Percentiles rank a stretch among this genome's conserved stretches.
Evolutionary conservation across 37 sponge, comb jelly and placozoan genomes (phyloP).

Genomic region (Geodia barretti): DNA sequence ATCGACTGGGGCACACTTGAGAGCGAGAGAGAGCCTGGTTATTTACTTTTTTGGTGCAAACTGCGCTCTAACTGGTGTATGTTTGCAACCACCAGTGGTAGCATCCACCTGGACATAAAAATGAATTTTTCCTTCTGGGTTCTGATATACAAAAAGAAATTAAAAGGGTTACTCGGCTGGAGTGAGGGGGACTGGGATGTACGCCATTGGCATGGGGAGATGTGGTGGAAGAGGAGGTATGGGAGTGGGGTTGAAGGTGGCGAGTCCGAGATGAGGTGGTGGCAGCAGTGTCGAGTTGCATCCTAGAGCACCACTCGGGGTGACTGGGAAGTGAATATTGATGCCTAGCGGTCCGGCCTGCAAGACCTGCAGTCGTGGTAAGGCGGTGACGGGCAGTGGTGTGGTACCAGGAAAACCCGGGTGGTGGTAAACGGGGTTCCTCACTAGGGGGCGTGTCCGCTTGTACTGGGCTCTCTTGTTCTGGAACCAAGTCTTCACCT

Average conservation of each 20-base stretch:
- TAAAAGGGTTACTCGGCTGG: too few relatives aligned
- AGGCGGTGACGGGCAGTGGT: too few relatives aligned
- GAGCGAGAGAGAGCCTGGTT: too few relatives aligned
- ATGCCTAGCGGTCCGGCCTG: neutral
- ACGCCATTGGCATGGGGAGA: neutral
- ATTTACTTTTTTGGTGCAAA: too few relatives aligned
- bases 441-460: conserved; percentile 21
- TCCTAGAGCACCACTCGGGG: too few relatives aligned
- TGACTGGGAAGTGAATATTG: neutral
- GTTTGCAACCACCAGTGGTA: too few relatives aligned
- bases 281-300: neutral
- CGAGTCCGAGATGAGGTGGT: neutral
- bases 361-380: too few relatives aligned
- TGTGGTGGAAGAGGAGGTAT: neutral
- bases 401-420: neutral
- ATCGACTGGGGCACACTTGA: too few relatives aligned
- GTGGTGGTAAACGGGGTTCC: conserved; percentile 13
- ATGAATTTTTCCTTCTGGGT: too few relatives aligned
- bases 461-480: conserved; percentile 74
- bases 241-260: neutral
- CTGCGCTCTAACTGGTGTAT: too few relatives aligned
- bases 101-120: too few relatives aligned
- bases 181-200: conserved; percentile 3
- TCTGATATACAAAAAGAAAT: too few relatives aligned
- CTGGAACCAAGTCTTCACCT: conserved; percentile 81